These are phyloP conservation scores for Papilio xuthus DNA, from an alignment of 1,140 invertebrate species.

Conservation along the genomic window DNA sequence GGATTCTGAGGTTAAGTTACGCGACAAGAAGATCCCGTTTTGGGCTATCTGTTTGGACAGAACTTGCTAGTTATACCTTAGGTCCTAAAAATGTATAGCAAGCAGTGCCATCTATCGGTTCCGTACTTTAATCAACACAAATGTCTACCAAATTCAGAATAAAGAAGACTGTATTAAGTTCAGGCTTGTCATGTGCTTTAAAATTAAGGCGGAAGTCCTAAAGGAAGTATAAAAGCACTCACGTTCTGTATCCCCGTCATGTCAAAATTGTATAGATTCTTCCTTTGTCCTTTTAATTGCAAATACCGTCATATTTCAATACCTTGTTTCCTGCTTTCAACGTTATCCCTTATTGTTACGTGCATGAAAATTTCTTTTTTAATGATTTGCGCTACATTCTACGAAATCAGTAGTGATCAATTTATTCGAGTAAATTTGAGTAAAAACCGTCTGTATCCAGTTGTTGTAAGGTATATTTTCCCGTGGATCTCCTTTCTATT, in stretches of 20 bases:
- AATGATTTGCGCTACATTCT: constrained; percentile 29
- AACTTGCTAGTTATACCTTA: not conserved
- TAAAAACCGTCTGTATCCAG: not conserved
- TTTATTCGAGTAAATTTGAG: not conserved
- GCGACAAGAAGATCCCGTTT: too few species aligned
- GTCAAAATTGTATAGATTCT: not conserved
- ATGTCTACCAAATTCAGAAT: not conserved
- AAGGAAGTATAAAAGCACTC: constrained; percentile 4
- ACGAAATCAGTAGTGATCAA: constrained; percentile 25
- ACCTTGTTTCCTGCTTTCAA: constrained; percentile 9
- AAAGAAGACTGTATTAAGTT: not conserved
- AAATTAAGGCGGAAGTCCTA: constrained; percentile 10
- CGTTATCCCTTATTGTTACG: not conserved
- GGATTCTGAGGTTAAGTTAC: too few species aligned
- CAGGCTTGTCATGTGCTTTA: not conserved
- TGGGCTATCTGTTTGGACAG: not conserved
- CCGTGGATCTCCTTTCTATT: not conserved
- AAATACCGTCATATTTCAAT: not conserved
- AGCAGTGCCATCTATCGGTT: not conserved
- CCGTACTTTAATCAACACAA: not conserved
- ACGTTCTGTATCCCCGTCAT: not conserved
- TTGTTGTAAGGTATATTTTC: not conserved
- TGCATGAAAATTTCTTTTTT: constrained; percentile 14
- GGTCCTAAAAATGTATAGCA: not conserved
- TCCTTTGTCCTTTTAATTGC: not conserved